Base-by-base conservation (phyloP, 2,113 vertebrate species). In the Diadophis punctatus region DNA sequence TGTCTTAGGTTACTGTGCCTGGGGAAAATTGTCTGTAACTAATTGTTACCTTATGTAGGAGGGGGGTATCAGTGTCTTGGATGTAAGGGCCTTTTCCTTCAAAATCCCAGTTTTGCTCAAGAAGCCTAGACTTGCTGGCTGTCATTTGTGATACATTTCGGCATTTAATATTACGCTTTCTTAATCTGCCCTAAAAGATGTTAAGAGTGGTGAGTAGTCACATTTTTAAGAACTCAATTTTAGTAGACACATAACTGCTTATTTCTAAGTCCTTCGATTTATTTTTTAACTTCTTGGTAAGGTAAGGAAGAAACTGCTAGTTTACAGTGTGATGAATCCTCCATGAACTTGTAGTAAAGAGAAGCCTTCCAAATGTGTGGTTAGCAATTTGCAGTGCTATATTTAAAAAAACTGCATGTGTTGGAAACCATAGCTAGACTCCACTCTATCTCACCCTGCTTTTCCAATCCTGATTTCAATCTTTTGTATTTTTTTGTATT, bases 1-100 rank as follows among this genome's bases (percentile, higher is more conserved):
- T 48, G 14, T 93, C 92, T 93, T 68, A 63, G n/a, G 80, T 93
- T 93, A 90, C 55, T 92, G 52, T 12, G 87, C 84, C 52, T 92
- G 91, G 68, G 89, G 58, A 16, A 90, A 74, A 63, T n/a, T 3
- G 90, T 80, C 89, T 56, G 56, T 53, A 93, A 89, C 86, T 89
- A 63, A 91, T 89, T 30, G 88, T 85, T 91, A 34, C 87, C 53
- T 52, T 89, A 85, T 89, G 87, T 30, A 2, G 53, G 52, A 52
- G 63, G 86, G 60, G 53, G 86, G 22, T 52, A 22, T 53, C 20
- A 34, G 85, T 85, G 46, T 27, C 68, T n/a, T n/a, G 14, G 27
- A 2, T 22, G 25, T 52, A 55, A 60, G 25, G n/a, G 55, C 46
- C 86, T 43, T 87, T 84, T 60, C 46, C 68, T 46, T 27, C 11